Percentiles rank a stretch among this genome's conserved stretches.
Evolutionary conservation across 2,888 invertebrate genomes (phyloP).

Genomic region (Eilema depressum): DNA sequence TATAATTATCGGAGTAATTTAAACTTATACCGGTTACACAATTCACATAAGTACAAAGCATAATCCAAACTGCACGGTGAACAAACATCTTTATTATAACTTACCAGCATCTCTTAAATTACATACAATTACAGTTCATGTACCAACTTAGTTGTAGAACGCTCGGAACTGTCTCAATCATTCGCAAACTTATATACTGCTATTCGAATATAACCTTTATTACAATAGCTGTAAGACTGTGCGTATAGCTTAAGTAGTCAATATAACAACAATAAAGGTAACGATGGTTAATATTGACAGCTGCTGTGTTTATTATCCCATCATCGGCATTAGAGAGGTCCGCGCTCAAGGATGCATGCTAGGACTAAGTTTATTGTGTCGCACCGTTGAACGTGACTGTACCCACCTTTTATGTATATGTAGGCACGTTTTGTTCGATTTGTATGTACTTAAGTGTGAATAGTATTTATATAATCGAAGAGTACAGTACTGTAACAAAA

Average conservation of each 20-base stretch:
- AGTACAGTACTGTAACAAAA: not conserved
- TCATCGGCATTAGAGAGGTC: conserved; percentile 64
- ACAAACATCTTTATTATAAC: conserved; percentile 20
- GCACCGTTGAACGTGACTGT: conserved; percentile 49
- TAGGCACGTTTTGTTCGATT: conserved; percentile 31
- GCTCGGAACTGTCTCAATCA: conserved; percentile 5
- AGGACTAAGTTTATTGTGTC: conserved; percentile 45
- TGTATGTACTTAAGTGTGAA: conserved; percentile 19
- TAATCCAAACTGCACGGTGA: not conserved
- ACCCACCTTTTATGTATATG: conserved; percentile 35
- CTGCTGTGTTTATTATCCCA: conserved; percentile 55
- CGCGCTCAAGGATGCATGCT: conserved; percentile 56
- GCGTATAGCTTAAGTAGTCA: conserved; percentile 10
- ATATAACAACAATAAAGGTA: conserved; percentile 45
- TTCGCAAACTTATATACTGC: not conserved
- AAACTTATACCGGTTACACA: not conserved
- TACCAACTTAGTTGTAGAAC: not conserved
- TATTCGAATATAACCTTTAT: conserved; percentile 21
- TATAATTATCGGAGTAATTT: conserved; percentile 3
- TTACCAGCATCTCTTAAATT: conserved; percentile 8
- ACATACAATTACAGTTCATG: conserved; percentile 16
- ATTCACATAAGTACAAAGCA: not conserved
- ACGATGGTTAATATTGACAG: conserved; percentile 51
- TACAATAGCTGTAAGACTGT: not conserved
- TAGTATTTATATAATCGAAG: conserved; percentile 24